Percentiles rank a stretch among this genome's conserved stretches.
These are phyloP conservation scores for Otus scops DNA, from an alignment of 2,797 vertebrate species.

Conservation along the genomic window DNA sequence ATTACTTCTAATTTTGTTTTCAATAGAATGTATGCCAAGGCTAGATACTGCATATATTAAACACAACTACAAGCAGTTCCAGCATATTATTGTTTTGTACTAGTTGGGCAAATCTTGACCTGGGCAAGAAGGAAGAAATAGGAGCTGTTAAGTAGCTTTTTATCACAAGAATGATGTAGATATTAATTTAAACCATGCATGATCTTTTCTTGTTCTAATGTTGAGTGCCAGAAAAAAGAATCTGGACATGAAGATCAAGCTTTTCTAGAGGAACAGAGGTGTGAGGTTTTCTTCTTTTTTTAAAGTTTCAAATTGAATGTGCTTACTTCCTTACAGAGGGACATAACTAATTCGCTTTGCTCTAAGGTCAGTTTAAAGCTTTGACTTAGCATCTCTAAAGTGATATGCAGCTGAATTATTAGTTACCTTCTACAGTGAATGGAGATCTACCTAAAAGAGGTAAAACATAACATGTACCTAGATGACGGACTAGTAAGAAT, in stretches of 20 bases:
- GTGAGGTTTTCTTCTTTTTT: not conserved
- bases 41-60: not conserved
- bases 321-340: not conserved
- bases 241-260: not conserved
- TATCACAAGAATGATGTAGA: not conserved
- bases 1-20: not conserved
- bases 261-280: not conserved
- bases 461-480: not conserved
- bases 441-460: not conserved
- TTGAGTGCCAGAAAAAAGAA: not conserved
- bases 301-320: not conserved
- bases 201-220: not conserved
- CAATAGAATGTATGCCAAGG: rapidly evolving
- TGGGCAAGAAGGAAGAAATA: not conserved
- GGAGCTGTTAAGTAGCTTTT: not conserved
- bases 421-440: not conserved
- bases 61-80: not conserved
- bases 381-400: not conserved
- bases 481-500: not conserved
- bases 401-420: not conserved
- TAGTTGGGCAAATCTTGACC: not conserved
- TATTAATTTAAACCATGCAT: not conserved
- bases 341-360: not conserved
- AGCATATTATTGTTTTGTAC: not conserved
- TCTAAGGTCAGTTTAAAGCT: not conserved